Base-by-base conservation (phyloP, 1,140 invertebrate species). In the Onthophagus taurus region DNA sequence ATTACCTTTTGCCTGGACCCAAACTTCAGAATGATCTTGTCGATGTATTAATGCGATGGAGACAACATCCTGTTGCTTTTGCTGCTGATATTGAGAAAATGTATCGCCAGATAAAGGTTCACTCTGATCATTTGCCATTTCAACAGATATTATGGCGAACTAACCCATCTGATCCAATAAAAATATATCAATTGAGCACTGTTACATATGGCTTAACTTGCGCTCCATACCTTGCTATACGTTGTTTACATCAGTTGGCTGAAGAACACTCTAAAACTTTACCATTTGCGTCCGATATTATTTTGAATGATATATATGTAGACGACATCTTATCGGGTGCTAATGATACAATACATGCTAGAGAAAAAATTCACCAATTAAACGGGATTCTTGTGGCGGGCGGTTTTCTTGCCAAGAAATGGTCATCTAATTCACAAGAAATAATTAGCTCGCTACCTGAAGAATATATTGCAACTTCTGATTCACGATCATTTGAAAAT, bases 201-300 rank as follows among this genome's bases (percentile, higher is more conserved):
- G 53, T 61, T 1, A 58, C 57, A 0, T 56, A 57, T 42, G 61
- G 62, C 0, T 49, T 45, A n/a, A 21, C 44, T 4, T 44, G 49
- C 14, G 54, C 55, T 6, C 47, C 62, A 2, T 59, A 45, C 30
- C 30, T 55, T 2, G 58, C 58, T 1, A 53, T 45, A 14, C 18
- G 51, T 24, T 42, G 20, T 41, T 14, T 66, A 2, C 31, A 58
- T 14, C 51, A 58, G 34, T 29, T 59, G 13, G 49, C 50, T 1
- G 20, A n/a, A 6, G 53, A 60, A n/a, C n/a, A n/a, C n/a, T n/a
- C n/a, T n/a, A n/a, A n/a, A n/a, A n/a, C n/a, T n/a, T n/a, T n/a
- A n/a, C n/a, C n/a, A n/a, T n/a, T n/a, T n/a, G n/a, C n/a, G n/a
- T n/a, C n/a, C n/a, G n/a, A n/a, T n/a, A n/a, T n/a, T n/a, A n/a